A percentile compares a stretch with the other conserved stretches of the same genome.
phyloP scores from a whole-genome alignment of 2,888 invertebrate genomes.

The Lithophane socia region DNA sequence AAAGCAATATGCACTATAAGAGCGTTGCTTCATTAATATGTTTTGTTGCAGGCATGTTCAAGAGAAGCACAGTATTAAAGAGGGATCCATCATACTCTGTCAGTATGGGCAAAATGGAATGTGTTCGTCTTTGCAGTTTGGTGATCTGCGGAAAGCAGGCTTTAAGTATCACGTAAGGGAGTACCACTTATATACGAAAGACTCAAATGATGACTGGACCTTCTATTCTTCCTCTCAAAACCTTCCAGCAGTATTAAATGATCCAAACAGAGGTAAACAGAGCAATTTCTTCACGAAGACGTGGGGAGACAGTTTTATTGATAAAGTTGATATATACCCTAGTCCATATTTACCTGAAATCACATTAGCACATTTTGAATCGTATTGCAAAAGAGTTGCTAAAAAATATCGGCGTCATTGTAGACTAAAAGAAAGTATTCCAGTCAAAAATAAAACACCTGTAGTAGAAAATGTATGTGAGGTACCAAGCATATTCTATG shows the following conservation, averaged over 20 bases:
- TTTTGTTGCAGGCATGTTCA: conserved; percentile 92
- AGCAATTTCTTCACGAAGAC: conserved; percentile 98
- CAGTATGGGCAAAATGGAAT: conserved; percentile 97
- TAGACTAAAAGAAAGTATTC: conserved; percentile 87
- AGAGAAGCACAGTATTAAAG: conserved; percentile 94
- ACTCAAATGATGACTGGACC: conserved; percentile 93
- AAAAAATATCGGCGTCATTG: conserved; percentile 92
- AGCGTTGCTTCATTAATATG: conserved; percentile 22
- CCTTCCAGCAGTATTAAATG: conserved; percentile 98
- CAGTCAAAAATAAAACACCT: conserved; percentile 84
- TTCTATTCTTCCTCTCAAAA: conserved; percentile 98
- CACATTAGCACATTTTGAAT: conserved; percentile 95
- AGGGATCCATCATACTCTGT: conserved; percentile 96
- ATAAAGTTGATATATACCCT: conserved; percentile 94
- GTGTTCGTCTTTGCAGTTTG: conserved; percentile 96
- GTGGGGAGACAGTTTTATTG: conserved; percentile 99
- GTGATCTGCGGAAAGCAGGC: conserved; percentile 96
- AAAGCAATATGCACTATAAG: background rate
- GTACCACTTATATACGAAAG: conserved; percentile 88
- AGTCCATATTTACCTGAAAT: conserved; percentile 96
- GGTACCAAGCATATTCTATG: conserved; percentile 96
- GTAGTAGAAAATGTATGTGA: conserved; percentile 90
- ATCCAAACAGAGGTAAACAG: conserved; percentile 97
- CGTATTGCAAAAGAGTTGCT: conserved; percentile 95
- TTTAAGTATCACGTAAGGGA: conserved; percentile 96